Evolutionary conservation across 2,113 vertebrate genomes (phyloP), one percentile per base, ranked within the genome.

Genomic region (Bagarius yarrelli): DNA sequence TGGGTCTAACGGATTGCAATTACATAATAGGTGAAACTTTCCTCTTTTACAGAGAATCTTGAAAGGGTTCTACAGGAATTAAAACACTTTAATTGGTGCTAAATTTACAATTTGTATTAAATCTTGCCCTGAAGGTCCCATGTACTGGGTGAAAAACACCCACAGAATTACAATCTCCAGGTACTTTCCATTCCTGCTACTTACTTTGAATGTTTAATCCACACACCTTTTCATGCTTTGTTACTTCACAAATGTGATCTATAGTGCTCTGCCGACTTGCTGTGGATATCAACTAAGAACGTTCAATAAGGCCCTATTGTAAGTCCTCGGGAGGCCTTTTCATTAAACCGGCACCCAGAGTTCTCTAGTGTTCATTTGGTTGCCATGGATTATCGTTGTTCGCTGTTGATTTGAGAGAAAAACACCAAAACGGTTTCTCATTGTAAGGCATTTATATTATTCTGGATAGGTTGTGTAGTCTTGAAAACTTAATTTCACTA

Each of bases 401-500:
- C 9, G 9, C 63, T 69, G 52, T 79, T 44, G 63, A 32, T 19
- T 77, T 59, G 50, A 47, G 57, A 32, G 52, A 14, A 63, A 18
- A 55, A 79, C 30, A 57, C 34, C 4, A n/a, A 74, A 57, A 77
- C 44, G 30, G 70, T 73, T 25, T 60, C 75, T 32, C 18, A 6
- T 32, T 52, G 13, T 25, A 59, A 57, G 36, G 36, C 30, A 18
- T n/a, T 73, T 56, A 70, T 34, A 14, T 60, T n/a, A 71, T 52
- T 12, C 30, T 76, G 52, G 79, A 66, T 30, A 55, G 15, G 34
- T 34, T 56, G 18, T 27, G 25, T 36, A 81, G 75, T 56, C 78
- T 76, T 69, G 67, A 79, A 82, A 82, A 76, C 78, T 83, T 32
- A 82, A 25, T 79, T 75, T 55, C 64, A 76, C 83, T 70, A 30